phyloP scores from a whole-genome alignment of 2,113 vertebrate species.

The Amblyopsis rosae region DNA sequence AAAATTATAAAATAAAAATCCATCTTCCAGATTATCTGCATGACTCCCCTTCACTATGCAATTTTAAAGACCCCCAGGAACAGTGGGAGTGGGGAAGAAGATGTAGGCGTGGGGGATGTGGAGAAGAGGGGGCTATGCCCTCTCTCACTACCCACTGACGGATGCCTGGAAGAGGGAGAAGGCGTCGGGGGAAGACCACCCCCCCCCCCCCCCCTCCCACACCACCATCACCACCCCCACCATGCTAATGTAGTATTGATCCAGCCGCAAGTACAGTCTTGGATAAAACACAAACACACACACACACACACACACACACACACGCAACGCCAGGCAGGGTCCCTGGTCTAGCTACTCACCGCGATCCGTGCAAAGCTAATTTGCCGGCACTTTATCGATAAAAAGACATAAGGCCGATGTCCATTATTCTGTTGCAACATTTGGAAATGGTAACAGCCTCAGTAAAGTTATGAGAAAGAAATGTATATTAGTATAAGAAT shows the following conservation, averaged over 20 bases:
- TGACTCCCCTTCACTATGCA: conserved; percentile 57
- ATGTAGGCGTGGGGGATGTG: not conserved
- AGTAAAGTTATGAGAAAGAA: conserved; percentile 17
- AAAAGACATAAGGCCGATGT: too few species aligned
- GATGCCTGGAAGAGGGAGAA: conserved; percentile 15
- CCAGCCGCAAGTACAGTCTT: conserved; percentile 49
- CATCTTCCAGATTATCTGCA: conserved; percentile 63
- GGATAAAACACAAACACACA: conserved; percentile 24
- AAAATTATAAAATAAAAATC: not conserved
- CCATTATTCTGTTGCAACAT: too few species aligned
- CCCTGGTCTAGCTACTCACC: not conserved
- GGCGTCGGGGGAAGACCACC: not conserved
- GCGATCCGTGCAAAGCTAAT: conserved; percentile 24
- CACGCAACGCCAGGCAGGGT: too few species aligned
- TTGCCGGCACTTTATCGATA: conserved; percentile 31
- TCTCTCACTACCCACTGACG: not conserved
- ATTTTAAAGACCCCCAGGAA: conserved; percentile 58
- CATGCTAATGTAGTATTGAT: conserved; percentile 71
- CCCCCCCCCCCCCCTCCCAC: not conserved
- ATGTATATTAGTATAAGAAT: too few species aligned
- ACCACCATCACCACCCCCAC: not conserved
- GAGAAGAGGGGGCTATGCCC: conserved; percentile 1
- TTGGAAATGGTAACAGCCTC: not conserved
- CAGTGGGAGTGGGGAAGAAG: conserved; percentile 2
- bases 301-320: too few species aligned